A percentile compares a stretch with the other conserved stretches of the same genome.
phyloP scores from a whole-genome alignment of 1,140 invertebrate species.

The Trichonephila clavipes region DNA sequence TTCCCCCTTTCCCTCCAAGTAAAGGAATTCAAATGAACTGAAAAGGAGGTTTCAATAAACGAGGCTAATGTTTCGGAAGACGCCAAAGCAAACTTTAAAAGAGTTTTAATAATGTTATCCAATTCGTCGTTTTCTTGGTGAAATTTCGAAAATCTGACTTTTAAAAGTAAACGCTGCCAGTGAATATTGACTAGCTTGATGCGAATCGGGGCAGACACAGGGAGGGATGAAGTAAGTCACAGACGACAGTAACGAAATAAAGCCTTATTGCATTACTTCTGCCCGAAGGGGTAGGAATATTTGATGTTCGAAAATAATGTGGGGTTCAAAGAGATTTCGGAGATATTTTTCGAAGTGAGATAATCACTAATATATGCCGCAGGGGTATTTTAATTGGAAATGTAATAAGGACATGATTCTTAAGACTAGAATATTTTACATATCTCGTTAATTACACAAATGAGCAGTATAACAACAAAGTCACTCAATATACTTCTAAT shows the following conservation, averaged over 20 bases:
- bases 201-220: background rate
- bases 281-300: background rate
- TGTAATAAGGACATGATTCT: background rate
- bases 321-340: background rate
- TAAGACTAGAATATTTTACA: too few species aligned
- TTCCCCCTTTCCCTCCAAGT: background rate
- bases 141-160: background rate
- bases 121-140: background rate
- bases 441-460: too few species aligned
- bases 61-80: background rate
- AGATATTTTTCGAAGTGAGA: background rate
- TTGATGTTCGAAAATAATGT: background rate
- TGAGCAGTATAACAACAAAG: too few species aligned
- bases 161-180: background rate
- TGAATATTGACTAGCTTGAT: background rate
- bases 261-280: conserved; percentile 10
- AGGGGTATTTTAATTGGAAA: background rate
- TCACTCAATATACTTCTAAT: too few species aligned
- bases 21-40: background rate
- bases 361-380: too few species aligned
- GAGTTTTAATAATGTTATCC: conserved; percentile 15
- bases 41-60: background rate
- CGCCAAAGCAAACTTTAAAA: background rate
- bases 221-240: background rate
- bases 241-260: conserved; percentile 11